These are phyloP conservation scores for Hydra vulgaris DNA, from an alignment of 30 jellyfish, hydroid and myxozoan species.

Conservation along the genomic window DNA sequence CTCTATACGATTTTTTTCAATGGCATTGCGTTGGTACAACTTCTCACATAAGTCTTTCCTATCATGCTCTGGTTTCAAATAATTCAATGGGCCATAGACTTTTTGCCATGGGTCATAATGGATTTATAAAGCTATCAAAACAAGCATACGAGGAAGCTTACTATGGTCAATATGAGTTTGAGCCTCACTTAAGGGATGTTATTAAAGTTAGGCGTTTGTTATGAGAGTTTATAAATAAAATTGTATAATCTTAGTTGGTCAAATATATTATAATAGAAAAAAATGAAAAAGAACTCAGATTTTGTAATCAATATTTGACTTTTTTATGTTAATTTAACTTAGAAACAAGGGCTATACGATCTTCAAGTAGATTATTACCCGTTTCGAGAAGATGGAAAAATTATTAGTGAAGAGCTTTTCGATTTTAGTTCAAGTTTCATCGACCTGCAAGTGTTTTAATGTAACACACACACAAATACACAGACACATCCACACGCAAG, in stretches of 20 bases:
- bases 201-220: too few relatives aligned
- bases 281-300: too few relatives aligned
- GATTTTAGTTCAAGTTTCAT: neutral
- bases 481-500: too few relatives aligned
- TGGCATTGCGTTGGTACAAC: constrained; percentile 76
- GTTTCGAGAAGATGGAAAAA: neutral
- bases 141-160: constrained; percentile 42
- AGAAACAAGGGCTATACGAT: neutral
- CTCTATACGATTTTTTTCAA: constrained; percentile 40
- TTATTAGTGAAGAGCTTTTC: neutral
- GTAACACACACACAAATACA: too few relatives aligned
- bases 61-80: constrained; percentile 9
- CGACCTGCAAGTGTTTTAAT: neutral
- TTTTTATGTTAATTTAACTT: too few relatives aligned
- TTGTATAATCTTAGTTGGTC: too few relatives aligned
- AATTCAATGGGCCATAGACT: constrained; percentile 39
- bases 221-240: too few relatives aligned
- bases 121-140: constrained; percentile 44
- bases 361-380: neutral
- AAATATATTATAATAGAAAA: too few relatives aligned
- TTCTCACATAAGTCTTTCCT: constrained; percentile 21
- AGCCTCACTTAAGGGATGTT: neutral
- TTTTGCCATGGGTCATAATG: constrained; percentile 75
- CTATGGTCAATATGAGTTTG: constrained; percentile 7
- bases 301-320: too few relatives aligned